Evolutionary conservation across 2,797 vertebrate genomes (phyloP), one percentile per base, ranked within the genome.

Genomic region (Cephalopachus bancanus): DNA sequence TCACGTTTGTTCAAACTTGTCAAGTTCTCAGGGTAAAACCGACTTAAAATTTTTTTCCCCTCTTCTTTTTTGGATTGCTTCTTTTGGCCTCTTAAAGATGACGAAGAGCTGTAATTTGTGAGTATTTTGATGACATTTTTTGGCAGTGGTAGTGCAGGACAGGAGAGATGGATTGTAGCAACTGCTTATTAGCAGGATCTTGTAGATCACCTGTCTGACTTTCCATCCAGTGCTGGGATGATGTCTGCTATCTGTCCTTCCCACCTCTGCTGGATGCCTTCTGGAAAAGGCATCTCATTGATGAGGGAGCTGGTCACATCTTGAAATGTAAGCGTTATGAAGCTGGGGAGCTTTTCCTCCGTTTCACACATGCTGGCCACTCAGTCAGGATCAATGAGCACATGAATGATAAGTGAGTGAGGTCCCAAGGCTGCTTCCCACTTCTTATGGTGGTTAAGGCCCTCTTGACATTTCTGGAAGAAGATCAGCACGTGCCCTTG

Each of bases 1-100:
- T 97, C 67, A 89, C 92, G 83, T 53, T 83, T 97, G 97, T 97
- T 97, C 14, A 20, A 30, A 78, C 97, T 94, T 97, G 97, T 93
- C 93, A 64, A 69, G 92, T 83, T 96, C 67, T 69, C 93, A 74
- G 15, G 12, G 28, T 33, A 92, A 98, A 97, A 51, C 60, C 88
- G 89, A 22, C 22, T 95, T 88, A 67, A 83, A 84, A 80, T 1
- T 1, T 69, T 94, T 55, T 93, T 81, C 78, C 67, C 51, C 30
- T 62, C 92, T 67, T 93, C 62, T 71, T 67, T 65, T 84, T 72
- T 85, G 5, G 10, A 20, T 1, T 87, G 49, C 49, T 97, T 85
- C 75, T 75, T 76, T 89, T 81, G 95, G 55, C 53, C 53, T 97
- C 65, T 91, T 96, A 71, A 72, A 89, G 65, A 95, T 90, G 64